These are phyloP conservation scores for Alethe diademata DNA, from an alignment of 2,113 vertebrate species.

Conservation along the genomic window DNA sequence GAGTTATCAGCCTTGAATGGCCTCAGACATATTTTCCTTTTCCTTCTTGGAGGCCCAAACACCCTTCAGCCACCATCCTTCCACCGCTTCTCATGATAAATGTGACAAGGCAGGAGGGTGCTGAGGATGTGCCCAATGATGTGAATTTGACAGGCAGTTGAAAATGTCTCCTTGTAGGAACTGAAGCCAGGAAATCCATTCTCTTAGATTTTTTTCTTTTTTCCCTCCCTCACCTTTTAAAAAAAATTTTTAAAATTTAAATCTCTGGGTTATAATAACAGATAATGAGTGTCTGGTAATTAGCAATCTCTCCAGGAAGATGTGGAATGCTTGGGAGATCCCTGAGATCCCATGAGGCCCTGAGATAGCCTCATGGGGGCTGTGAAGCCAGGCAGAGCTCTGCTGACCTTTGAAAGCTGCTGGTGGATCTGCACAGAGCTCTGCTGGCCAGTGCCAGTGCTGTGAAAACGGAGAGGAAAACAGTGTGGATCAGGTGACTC, in stretches of 20 bases:
- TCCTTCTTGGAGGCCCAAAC: background rate
- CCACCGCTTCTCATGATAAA: background rate
- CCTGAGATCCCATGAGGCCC: background rate
- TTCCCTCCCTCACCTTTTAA: fast-evolving
- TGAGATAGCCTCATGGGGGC: background rate
- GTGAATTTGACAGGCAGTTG: background rate
- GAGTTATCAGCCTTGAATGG: background rate
- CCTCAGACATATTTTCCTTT: background rate
- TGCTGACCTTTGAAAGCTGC: conserved; percentile 30
- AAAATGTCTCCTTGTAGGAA: background rate
- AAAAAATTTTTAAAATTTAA: background rate
- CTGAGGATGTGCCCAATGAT: background rate
- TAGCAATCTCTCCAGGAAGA: background rate
- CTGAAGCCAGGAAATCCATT: background rate
- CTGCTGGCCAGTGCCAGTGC: conserved; percentile 26
- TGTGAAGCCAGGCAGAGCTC: conserved; percentile 24
- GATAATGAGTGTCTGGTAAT: background rate
- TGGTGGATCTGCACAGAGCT: conserved; percentile 41
- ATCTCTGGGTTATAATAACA: background rate
- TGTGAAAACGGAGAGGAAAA: conserved; percentile 61
- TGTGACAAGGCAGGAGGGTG: background rate
- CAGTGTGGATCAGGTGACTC: conserved; percentile 61
- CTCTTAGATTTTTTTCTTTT: background rate
- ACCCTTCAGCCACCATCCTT: background rate
- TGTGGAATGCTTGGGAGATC: conserved; percentile 11